Evolutionary conservation across 1,140 invertebrate genomes (phyloP), one percentile per base, ranked within the genome.

Genomic region (Drosophila bipectinata): DNA sequence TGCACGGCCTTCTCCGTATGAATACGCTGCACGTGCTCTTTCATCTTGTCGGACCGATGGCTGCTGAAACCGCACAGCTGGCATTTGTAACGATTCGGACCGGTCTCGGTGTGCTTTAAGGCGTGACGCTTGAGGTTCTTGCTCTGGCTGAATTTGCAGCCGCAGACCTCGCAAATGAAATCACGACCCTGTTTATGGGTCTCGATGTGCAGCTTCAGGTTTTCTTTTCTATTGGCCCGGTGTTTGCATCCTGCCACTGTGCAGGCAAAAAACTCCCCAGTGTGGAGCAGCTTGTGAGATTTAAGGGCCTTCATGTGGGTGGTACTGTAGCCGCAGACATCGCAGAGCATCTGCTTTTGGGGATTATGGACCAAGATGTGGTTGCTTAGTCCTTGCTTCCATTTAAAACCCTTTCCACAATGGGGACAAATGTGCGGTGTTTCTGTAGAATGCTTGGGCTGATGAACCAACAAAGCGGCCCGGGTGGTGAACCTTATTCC

Each of bases 341-440:
- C 94, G 90, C 94, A 95, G 12, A 94, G 83, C 83, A 94, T 93
- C 45, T 94, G 93, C 71, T 94, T 94, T 18, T 93, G 92, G 5
- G 92, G 89, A 60, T 93, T 93, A 68, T 95, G 94, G 0, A 92
- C 92, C 2, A 94, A 80, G 74, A 94, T 92, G 78, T 95, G 94
- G 51, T 92, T 93, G 69, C 93, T 94, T 1, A 95, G 88, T 0
- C 93, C 93, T 82, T 94, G 93, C 41, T 94, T 94, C 94, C 94
- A 94, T 67, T 94, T 94, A 79, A 95, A 95, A 14, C 93, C 93
- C 76, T 93, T 93, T n/a, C 92, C 87, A 79, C 94, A 95, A 30
- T 93, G 85, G 12, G 92, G 88, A 73, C 94, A 95, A 0, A 93
- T 92, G 88, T 93, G 94, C 2, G 94, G 94, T 32, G 92, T 93